Evolutionary conservation across 2,113 vertebrate genomes (phyloP).

Genomic region (Phrynosoma blainvillii): DNA sequence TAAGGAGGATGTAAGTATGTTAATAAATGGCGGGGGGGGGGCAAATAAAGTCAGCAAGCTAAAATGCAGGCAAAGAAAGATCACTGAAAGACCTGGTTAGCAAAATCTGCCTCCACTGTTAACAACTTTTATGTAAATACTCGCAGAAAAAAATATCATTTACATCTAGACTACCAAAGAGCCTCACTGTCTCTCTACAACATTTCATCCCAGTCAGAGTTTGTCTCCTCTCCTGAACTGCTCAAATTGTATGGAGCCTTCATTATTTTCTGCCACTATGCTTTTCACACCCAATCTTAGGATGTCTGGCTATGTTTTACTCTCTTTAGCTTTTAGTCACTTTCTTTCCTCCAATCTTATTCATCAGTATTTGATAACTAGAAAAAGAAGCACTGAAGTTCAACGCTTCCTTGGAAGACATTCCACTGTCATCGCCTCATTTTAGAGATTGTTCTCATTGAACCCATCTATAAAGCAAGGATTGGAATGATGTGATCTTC

Average conservation of each 20-base stretch:
- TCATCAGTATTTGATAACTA: background rate
- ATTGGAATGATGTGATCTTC: too few relatives aligned
- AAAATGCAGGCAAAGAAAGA: too few relatives aligned
- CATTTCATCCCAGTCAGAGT: background rate
- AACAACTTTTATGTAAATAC: too few relatives aligned
- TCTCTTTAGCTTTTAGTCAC: background rate
- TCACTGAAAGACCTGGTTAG: too few relatives aligned
- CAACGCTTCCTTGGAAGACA: too few relatives aligned
- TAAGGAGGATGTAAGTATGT: too few relatives aligned
- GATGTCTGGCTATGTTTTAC: background rate
- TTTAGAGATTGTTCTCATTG: too few relatives aligned
- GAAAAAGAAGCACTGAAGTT: background rate
- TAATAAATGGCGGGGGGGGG: too few relatives aligned
- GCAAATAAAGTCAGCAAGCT: too few relatives aligned
- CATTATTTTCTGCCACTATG: background rate
- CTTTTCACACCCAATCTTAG: background rate
- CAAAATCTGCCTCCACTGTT: too few relatives aligned
- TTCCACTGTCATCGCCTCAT: too few relatives aligned
- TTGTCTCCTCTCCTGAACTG: background rate
- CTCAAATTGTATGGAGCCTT: background rate
- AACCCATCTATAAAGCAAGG: too few relatives aligned
- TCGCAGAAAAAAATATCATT: background rate
- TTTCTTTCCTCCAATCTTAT: background rate
- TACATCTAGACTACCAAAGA: background rate
- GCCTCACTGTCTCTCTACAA: background rate